These are phyloP conservation scores for Scolopax mira DNA, from an alignment of 2,113 vertebrate genomes.

Conservation along the genomic window DNA sequence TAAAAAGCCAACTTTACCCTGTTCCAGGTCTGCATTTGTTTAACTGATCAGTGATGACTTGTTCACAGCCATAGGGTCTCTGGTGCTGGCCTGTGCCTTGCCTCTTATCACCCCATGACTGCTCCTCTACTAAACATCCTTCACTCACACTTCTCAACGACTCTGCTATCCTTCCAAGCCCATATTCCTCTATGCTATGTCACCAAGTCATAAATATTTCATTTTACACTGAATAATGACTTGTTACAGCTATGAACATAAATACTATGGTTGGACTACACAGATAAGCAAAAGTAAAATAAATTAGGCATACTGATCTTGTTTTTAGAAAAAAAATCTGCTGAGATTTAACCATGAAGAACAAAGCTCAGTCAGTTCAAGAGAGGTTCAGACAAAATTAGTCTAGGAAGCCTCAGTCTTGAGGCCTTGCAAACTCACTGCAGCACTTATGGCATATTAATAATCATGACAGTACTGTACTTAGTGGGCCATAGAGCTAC, in stretches of 20 bases:
- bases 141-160: not conserved
- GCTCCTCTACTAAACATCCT: not conserved
- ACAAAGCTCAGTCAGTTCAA: not conserved
- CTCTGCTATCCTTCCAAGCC: not conserved
- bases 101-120: not conserved
- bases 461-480: not conserved
- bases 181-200: rapidly evolving
- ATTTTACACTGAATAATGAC: not conserved
- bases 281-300: not conserved
- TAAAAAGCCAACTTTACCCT: not conserved
- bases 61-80: not conserved
- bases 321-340: not conserved
- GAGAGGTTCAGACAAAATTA: not conserved
- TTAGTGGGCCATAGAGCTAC: not conserved
- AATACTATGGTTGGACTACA: not conserved
- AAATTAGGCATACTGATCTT: not conserved
- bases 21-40: not conserved
- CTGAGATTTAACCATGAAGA: not conserved
- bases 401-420: not conserved
- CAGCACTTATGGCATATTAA: not conserved
- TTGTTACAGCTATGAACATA: not conserved
- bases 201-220: not conserved
- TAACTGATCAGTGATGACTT: not conserved
- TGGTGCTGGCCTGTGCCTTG: not conserved
- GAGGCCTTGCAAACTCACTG: not conserved